Evolutionary conservation across 2,888 invertebrate species (phyloP).

Genomic region (Synergus laeviventris): DNA sequence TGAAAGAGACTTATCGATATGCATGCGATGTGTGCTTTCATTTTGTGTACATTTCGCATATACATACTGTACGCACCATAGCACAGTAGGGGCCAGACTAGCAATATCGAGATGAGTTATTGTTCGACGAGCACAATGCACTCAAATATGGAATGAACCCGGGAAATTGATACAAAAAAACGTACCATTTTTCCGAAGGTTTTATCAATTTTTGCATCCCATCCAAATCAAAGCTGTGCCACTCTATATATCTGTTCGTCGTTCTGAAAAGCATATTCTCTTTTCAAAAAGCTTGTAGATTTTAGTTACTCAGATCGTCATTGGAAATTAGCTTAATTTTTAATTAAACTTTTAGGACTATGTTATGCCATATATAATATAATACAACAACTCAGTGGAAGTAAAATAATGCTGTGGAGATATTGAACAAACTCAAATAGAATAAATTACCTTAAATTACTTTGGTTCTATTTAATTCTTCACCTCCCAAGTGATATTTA

Average conservation of each 20-base stretch:
- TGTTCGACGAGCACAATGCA: constrained; percentile 69
- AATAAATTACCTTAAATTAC: neutral
- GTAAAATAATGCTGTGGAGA: neutral
- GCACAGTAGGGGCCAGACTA: constrained; percentile 53
- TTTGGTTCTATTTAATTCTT: neutral
- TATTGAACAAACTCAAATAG: neutral
- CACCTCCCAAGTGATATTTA: neutral
- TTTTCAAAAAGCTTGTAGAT: neutral
- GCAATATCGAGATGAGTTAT: constrained; percentile 73
- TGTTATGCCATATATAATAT: no score
- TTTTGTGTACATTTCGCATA: constrained; percentile 26
- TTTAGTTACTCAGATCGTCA: neutral
- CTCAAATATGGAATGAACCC: constrained; percentile 68
- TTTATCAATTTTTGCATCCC: constrained; percentile 60
- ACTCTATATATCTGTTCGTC: constrained; percentile 28
- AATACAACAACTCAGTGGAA: no score
- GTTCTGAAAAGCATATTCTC: neutral
- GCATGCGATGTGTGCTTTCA: constrained; percentile 42
- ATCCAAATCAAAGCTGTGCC: constrained; percentile 45
- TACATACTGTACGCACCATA: constrained; percentile 50
- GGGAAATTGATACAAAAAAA: constrained; percentile 67
- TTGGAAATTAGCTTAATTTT: neutral
- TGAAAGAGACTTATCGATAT: constrained; percentile 60
- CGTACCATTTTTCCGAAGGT: constrained; percentile 56
- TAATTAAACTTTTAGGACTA: no score